Evolutionary conservation across 1,140 invertebrate genomes (phyloP).

Genomic region (Cylas formicarius): DNA sequence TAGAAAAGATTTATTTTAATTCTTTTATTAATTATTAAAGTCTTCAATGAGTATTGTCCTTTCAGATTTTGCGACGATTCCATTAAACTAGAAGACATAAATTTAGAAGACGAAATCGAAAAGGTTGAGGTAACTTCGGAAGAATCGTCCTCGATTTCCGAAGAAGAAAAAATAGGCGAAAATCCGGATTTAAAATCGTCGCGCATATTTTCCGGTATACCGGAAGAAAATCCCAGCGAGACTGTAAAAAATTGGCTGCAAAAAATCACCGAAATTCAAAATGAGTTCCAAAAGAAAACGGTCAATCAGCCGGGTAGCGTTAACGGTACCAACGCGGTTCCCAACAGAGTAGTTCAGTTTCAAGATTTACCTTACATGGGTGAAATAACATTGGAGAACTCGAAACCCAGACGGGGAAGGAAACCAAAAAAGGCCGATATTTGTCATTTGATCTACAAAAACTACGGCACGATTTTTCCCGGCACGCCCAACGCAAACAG

Average conservation of each 20-base stretch:
- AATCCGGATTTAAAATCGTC: constrained; percentile 8
- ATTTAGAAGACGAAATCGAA: constrained; percentile 35
- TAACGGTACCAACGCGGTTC: constrained; percentile 30
- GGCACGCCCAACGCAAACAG: constrained; percentile 54
- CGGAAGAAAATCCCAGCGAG: constrained; percentile 45
- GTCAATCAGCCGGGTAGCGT: constrained; percentile 22
- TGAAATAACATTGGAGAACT: constrained; percentile 80
- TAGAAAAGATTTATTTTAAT: no score
- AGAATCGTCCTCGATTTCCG: constrained; percentile 26
- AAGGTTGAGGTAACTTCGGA: constrained; percentile 33
- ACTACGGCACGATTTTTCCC: constrained; percentile 78
- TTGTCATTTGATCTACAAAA: constrained; percentile 84
- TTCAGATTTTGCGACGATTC: no score
- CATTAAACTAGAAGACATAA: constrained; percentile 30
- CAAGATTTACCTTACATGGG: constrained; percentile 86
- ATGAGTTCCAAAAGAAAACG: constrained; percentile 22
- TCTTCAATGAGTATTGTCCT: no score
- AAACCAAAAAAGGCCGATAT: constrained; percentile 88
- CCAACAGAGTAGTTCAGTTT: constrained; percentile 57
- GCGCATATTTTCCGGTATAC: constrained; percentile 21
- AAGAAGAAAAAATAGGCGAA: constrained; percentile 17
- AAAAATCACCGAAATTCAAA: constrained; percentile 54
- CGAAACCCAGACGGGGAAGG: constrained; percentile 70
- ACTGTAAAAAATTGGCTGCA: constrained; percentile 66
- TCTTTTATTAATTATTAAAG: no score